phyloP scores from a whole-genome alignment of 2,888 invertebrate genomes.

The Thysanoteuthis rhombus region DNA sequence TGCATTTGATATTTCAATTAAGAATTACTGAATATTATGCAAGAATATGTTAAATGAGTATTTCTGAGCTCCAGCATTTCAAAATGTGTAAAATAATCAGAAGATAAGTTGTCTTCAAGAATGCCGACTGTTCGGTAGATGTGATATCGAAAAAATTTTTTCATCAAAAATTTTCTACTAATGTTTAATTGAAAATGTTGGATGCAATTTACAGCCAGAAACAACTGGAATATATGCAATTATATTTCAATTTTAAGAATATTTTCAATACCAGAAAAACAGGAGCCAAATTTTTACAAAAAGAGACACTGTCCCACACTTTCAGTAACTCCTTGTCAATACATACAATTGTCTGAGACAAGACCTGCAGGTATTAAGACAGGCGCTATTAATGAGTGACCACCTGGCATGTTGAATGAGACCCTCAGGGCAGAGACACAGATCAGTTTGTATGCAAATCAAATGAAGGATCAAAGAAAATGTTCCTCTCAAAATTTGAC shows the following conservation, averaged over 20 bases:
- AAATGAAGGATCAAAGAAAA: not conserved
- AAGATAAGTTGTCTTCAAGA: too few relatives aligned
- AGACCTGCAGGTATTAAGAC: not conserved
- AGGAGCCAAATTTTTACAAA: not conserved
- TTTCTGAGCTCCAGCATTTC: too few relatives aligned
- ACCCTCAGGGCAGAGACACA: not conserved
- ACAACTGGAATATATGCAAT: not conserved
- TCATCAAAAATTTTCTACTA: too few relatives aligned
- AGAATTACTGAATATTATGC: too few relatives aligned
- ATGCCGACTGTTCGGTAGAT: too few relatives aligned
- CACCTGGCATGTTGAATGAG: not conserved
- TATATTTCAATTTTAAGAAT: not conserved
- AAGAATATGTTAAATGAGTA: too few relatives aligned
- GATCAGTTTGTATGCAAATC: not conserved
- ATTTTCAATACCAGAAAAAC: not conserved
- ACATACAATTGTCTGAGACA: not conserved
- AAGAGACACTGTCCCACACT: not conserved
- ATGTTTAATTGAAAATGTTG: too few relatives aligned
- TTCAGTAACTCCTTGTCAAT: not conserved
- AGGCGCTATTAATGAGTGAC: slow-evolving; percentile 12
- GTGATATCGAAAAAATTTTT: too few relatives aligned
- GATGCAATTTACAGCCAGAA: not conserved
- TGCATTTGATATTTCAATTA: too few relatives aligned
- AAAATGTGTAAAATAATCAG: too few relatives aligned
- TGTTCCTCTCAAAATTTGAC: not conserved